Conservation (phyloP, 1,140 invertebrate species). For the Solenopsis invicta region DNA sequence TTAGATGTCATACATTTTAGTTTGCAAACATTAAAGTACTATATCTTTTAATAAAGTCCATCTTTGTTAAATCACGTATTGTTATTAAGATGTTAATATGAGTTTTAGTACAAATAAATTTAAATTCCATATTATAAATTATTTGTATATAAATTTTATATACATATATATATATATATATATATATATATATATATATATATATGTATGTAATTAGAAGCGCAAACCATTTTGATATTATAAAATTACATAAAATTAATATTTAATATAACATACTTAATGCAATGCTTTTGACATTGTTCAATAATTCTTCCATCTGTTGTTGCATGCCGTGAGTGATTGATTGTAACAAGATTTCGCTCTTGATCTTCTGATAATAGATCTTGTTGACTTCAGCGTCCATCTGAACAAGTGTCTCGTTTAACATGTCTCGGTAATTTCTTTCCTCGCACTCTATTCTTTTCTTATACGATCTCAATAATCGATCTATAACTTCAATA, state of each 20-base stretch:
- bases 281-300: slow-evolving; percentile 68
- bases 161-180: too few relatives aligned
- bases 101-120: too few relatives aligned
- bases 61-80: too few relatives aligned
- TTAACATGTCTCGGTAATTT: slow-evolving; percentile 63
- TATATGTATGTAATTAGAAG: too few relatives aligned
- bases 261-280: slow-evolving; percentile 72
- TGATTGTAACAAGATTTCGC: slow-evolving; percentile 70
- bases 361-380: slow-evolving; percentile 56
- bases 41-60: neutral
- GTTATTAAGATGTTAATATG: too few relatives aligned
- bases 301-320: slow-evolving; percentile 63
- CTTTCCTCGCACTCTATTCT: slow-evolving; percentile 49
- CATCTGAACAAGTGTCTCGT: slow-evolving; percentile 46
- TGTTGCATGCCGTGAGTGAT: slow-evolving; percentile 66
- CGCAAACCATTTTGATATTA: neutral
- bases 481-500: slow-evolving; percentile 76
- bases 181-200: too few relatives aligned
- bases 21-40: neutral
- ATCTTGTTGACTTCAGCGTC: slow-evolving; percentile 56
- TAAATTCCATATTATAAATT: too few relatives aligned
- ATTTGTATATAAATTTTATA: too few relatives aligned
- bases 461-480: slow-evolving; percentile 69
- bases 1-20: neutral
- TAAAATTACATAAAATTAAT: slow-evolving; percentile 18